Conservation (phyloP, 2,888 invertebrate genomes). For the Cephus runcator region DNA sequence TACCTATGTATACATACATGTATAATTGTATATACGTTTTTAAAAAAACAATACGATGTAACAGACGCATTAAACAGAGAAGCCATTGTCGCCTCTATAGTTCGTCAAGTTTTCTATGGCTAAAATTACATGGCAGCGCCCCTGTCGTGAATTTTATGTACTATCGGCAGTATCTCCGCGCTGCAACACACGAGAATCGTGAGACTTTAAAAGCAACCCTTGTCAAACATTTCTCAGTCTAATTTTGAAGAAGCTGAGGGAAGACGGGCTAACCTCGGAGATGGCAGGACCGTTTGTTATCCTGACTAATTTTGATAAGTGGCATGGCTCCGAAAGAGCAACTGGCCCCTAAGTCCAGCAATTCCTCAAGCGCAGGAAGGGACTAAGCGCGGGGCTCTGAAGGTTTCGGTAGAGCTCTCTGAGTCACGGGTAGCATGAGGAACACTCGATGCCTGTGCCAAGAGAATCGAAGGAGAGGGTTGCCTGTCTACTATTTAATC, state of each 20-base stretch:
- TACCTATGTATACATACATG: not conserved
- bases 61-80: not conserved
- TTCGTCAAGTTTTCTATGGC: not conserved
- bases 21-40: not conserved
- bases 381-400: not conserved
- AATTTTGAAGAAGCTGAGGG: not conserved
- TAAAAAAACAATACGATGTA: not conserved
- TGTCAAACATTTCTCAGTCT: not conserved
- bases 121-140: not conserved
- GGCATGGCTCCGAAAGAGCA: constrained; percentile 16
- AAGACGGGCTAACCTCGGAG: not conserved
- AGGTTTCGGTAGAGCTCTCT: not conserved
- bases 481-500: not conserved
- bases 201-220: not conserved
- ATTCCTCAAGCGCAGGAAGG: constrained; percentile 15
- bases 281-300: not conserved
- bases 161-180: not conserved
- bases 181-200: not conserved
- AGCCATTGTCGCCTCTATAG: not conserved
- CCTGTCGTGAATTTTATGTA: not conserved
- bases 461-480: not conserved
- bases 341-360: constrained; percentile 14
- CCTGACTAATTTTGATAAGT: constrained; percentile 31
- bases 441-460: not conserved
- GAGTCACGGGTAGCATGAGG: not conserved